phyloP scores from a whole-genome alignment of 2,113 vertebrate genomes.

The Madoqua kirkii region DNA sequence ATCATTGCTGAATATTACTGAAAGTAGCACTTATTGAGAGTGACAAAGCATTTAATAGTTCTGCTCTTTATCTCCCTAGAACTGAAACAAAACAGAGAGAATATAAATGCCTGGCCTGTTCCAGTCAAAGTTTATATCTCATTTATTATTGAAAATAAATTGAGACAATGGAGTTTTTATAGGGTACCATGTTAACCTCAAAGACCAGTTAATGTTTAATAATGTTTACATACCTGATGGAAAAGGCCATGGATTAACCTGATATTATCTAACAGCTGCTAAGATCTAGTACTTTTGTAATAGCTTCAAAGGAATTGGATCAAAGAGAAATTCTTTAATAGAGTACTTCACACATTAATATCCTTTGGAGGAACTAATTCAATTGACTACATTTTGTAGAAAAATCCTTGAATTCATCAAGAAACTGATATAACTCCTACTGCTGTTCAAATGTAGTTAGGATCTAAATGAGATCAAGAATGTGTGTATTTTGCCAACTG shows the following conservation, averaged over 20 bases:
- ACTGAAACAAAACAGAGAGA: slow-evolving; percentile 66
- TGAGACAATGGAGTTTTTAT: slow-evolving; percentile 70
- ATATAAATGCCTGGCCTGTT: slow-evolving; percentile 66
- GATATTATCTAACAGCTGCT: slow-evolving; percentile 50
- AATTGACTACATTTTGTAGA: slow-evolving; percentile 39
- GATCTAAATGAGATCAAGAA: slow-evolving; percentile 33
- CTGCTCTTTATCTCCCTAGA: slow-evolving; percentile 51
- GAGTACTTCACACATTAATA: slow-evolving; percentile 41
- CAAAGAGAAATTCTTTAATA: slow-evolving; percentile 62
- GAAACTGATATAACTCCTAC: slow-evolving; percentile 1
- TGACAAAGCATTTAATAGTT: slow-evolving; percentile 72
- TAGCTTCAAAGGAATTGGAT: slow-evolving; percentile 54
- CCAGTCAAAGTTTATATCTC: slow-evolving; percentile 75
- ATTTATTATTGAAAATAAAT: slow-evolving; percentile 76
- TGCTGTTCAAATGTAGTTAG: slow-evolving; percentile 19
- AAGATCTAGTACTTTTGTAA: slow-evolving; percentile 58
- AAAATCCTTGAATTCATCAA: slow-evolving; percentile 46
- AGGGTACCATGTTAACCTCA: slow-evolving; percentile 41
- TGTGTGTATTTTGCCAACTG: not conserved
- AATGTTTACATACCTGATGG: slow-evolving; percentile 59
- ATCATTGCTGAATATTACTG: slow-evolving; percentile 66
- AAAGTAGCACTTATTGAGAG: slow-evolving; percentile 60
- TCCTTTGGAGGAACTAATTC: slow-evolving; percentile 46
- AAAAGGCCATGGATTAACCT: slow-evolving; percentile 44
- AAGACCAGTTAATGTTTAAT: slow-evolving; percentile 69